phyloP scores from a whole-genome alignment of 2,888 invertebrate genomes.

The Melinaea marsaeus region DNA sequence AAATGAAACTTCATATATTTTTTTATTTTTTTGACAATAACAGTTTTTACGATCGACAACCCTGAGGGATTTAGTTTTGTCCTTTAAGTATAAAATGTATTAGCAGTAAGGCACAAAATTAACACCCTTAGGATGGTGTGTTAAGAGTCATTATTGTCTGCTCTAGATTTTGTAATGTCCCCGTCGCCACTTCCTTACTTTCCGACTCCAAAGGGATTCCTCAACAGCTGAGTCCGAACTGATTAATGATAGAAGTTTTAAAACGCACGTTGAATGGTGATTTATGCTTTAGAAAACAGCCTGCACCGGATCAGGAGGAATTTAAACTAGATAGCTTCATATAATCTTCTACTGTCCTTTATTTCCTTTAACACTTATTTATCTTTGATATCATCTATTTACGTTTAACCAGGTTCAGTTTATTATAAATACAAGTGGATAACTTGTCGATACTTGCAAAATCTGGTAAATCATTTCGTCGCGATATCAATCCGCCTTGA shows the following conservation, averaged over 20 bases:
- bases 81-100: conserved; percentile 11
- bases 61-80: conserved; percentile 18
- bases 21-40: neutral
- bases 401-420: too few species aligned
- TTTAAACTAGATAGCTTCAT: conserved; percentile 18
- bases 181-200: conserved; percentile 38
- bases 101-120: conserved; percentile 9
- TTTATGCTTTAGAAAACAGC: conserved; percentile 41
- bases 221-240: conserved; percentile 61
- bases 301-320: conserved; percentile 36
- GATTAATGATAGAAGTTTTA: conserved; percentile 55
- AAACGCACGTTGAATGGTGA: conserved; percentile 45
- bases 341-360: neutral
- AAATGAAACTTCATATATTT: too few species aligned
- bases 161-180: conserved; percentile 19
- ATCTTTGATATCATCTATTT: too few species aligned
- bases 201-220: conserved; percentile 42
- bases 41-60: conserved; percentile 15
- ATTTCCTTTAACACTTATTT: neutral
- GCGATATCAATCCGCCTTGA: too few species aligned
- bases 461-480: too few species aligned
- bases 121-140: conserved; percentile 6
- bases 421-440: too few species aligned
- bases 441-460: too few species aligned
- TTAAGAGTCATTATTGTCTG: conserved; percentile 13